These are phyloP conservation scores for Watsonalla binaria DNA, from an alignment of 2,888 invertebrate species.

Conservation along the genomic window DNA sequence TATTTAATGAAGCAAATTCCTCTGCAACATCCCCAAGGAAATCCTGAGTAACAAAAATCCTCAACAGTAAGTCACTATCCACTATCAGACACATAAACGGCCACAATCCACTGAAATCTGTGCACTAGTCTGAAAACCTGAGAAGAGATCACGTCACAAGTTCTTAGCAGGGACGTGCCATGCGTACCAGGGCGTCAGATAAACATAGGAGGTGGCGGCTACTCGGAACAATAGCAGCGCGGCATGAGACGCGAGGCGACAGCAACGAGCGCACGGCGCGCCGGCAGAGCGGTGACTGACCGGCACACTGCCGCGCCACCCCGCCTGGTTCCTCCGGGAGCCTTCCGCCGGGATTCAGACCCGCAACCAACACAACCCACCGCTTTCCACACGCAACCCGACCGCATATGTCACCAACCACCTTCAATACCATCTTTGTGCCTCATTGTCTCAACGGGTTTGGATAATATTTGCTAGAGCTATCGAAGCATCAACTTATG, in stretches of 20 bases:
- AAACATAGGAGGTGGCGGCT: conserved; percentile 52
- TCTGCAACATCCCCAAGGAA: conserved; percentile 45
- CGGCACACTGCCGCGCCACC: conserved; percentile 73
- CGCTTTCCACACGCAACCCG: conserved; percentile 41
- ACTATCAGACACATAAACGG: conserved; percentile 61
- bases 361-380: conserved; percentile 37
- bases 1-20: conserved; percentile 31
- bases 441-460: conserved; percentile 35
- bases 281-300: conserved; percentile 76
- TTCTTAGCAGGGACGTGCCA: conserved; percentile 52
- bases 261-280: conserved; percentile 66
- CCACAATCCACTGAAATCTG: conserved; percentile 58
- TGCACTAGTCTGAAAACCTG: conserved; percentile 43
- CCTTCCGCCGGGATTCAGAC: conserved; percentile 67
- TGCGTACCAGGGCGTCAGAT: conserved; percentile 55
- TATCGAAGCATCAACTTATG: conserved; percentile 12
- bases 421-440: conserved; percentile 35
- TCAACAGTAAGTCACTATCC: conserved; percentile 52
- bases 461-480: conserved; percentile 16
- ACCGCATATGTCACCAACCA: conserved; percentile 36
- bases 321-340: conserved; percentile 72
- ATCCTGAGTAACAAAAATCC: conserved; percentile 60
- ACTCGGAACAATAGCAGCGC: conserved; percentile 47
- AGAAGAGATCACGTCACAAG: conserved; percentile 50
- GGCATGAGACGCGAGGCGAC: conserved; percentile 31